Base-by-base conservation (phyloP, 1,140 invertebrate genomes). In the Drosophila sulfurigaster region DNA sequence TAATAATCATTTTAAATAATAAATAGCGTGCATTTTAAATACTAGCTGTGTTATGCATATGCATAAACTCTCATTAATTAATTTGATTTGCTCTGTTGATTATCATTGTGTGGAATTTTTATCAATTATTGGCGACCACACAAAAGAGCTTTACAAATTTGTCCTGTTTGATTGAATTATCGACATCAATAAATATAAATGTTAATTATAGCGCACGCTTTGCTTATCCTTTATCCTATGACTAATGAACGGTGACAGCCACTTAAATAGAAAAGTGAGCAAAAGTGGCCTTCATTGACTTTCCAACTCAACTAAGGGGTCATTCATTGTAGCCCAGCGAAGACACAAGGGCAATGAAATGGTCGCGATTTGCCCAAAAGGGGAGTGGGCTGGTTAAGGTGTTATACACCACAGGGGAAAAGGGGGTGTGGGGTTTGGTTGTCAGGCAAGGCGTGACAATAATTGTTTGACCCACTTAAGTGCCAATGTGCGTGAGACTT, bases 401-500 rank as follows among this genome's bases (percentile, higher is more conserved):
- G 30, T 8, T 32, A 32, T 32, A 20, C n/a, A 13, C 45, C 45
- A 32, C 15, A 48, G 46, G 49, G 28, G 25, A n/a, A 28, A 8
- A 15, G 13, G 20, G 28, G 43, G 30, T 28, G 25, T 7, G 2
- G 7, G 8, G 35, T 7, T 8, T 38, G 35, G 35, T 11, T 10
- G 43, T 8, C 45, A 48, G 58, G 15, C 28, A 43, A 72, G 72
- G 76, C 76, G 86, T 80, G 86, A 77, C 86, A 89, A 82, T 86
- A 80, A 89, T 80, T 82, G 75, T 80, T 73, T 90, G 86, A 90
- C 86, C 86, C 81, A 90, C 82, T 90, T 90, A 80, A 90, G 69
- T 77, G 78, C 38, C 58, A 78, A 88, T 88, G 80, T 87, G 85
- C 86, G 85, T 88, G 85, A 45, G 52, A 78, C 70, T 78, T 78